Evolutionary conservation across 92 coral and sea anemone species (phyloP).

Genomic region (Porites rus): DNA sequence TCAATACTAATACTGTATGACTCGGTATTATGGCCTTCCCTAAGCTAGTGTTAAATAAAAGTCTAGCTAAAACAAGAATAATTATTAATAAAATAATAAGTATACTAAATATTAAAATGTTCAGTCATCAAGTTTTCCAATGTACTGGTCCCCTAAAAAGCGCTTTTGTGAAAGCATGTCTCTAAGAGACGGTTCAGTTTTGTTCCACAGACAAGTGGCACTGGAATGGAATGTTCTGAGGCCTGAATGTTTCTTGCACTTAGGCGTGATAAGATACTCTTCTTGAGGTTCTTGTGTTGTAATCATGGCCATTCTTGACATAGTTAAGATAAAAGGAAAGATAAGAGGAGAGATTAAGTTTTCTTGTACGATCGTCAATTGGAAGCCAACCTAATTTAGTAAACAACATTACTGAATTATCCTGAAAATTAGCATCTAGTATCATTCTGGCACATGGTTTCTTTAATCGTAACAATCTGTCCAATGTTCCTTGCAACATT

Average conservation of each 20-base stretch:
- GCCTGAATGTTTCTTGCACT: not conserved
- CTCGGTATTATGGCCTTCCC: not conserved
- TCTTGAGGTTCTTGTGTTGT: not conserved
- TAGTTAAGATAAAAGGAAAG: no score
- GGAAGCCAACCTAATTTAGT: no score
- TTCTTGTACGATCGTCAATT: no score
- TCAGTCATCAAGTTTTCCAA: not conserved
- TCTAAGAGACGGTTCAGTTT: not conserved
- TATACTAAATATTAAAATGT: not conserved
- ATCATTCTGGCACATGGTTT: no score
- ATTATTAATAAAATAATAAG: not conserved
- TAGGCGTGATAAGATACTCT: not conserved
- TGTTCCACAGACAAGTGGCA: not conserved
- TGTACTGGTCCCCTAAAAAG: not conserved
- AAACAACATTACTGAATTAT: no score
- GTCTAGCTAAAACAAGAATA: no score
- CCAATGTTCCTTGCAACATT: no score
- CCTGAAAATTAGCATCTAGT: no score
- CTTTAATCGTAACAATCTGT: no score
- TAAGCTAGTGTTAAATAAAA: not conserved
- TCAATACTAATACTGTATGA: not conserved
- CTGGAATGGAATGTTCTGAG: not conserved
- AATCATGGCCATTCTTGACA: no score
- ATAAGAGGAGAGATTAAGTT: no score
- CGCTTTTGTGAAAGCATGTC: not conserved